Percentiles rank a stretch among this genome's conserved stretches.
phyloP scores from a whole-genome alignment of 2,888 invertebrate genomes.

The Frankliniella fusca region DNA sequence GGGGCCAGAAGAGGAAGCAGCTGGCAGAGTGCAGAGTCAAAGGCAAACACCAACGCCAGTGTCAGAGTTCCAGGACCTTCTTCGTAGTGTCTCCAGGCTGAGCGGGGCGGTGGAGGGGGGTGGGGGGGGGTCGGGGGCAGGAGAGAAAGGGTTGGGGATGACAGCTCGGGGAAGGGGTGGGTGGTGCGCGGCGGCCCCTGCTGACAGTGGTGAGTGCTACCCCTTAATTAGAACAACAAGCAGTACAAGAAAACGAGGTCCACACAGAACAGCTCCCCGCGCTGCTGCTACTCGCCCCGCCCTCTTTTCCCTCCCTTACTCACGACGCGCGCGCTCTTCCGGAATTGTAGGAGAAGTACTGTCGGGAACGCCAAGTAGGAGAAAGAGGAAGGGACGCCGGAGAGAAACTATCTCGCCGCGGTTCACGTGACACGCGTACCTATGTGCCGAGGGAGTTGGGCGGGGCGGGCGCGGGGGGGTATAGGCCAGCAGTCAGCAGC shows the following conservation, averaged over 20 bases:
- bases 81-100: not conserved
- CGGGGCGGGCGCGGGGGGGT: not conserved
- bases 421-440: not conserved
- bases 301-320: not conserved
- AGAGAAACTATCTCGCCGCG: not conserved
- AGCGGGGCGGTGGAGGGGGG: not conserved
- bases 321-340: not conserved
- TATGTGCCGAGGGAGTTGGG: not conserved
- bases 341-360: not conserved
- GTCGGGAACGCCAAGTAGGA: not conserved
- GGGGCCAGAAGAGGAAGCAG: too few species aligned
- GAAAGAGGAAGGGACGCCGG: not conserved
- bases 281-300: not conserved
- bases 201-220: conserved; percentile 12
- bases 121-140: not conserved
- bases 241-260: conserved; percentile 22
- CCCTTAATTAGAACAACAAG: conserved; percentile 26
- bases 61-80: not conserved
- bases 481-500: too few species aligned
- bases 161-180: not conserved
- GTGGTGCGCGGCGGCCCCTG: not conserved
- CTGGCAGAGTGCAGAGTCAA: not conserved
- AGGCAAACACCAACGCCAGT: not conserved
- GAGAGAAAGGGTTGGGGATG: not conserved
- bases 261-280: not conserved